Evolutionary conservation across 2,797 vertebrate genomes (phyloP), one percentile per base, ranked within the genome.

Genomic region (Acomys russatus): DNA sequence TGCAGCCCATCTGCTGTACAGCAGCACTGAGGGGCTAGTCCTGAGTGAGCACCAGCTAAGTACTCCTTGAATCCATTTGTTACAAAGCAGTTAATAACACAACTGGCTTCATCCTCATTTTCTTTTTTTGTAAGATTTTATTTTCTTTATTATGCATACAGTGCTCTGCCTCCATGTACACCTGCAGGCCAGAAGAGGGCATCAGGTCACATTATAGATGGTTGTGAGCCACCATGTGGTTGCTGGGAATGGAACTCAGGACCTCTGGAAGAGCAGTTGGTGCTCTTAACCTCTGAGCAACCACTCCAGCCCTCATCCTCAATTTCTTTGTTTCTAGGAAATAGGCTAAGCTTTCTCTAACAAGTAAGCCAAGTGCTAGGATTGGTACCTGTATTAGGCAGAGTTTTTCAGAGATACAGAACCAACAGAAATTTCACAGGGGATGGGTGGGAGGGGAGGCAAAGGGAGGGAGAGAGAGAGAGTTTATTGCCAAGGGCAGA

Each of bases 21-120:
- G 20, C n/a, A 73, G n/a, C 54, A 56, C 30, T 63, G 22, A 71
- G 7, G 74, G 51, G 51, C 49, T 83, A 92, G 30, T 12, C 71
- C 23, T 51, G 18, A 95, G 63, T 84, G 90, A 92, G 25, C 64
- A 88, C 17, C 54, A 73, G 20, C 84, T 71, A 70, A 70, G 84
- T 35, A 15, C 51, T 71, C 49, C 85, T 87, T 28, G n/a, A 56
- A 59, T 59, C 30, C 23, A 73, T 38, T 73, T 87, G n/a, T 73
- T 87, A 38, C 33, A 87, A 56, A 71, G 33, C 66, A 87, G 54
- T 70, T 86, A 70, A 54, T 85, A 86, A 70, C 44, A 70, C 20
- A 54, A 86, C 49, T 86, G 33, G 51, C 59, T 87, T 59, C 51
- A 73, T 56, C 22, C 9, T 56, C 12, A 2, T 56, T 56, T 56